These are phyloP conservation scores for Anagyrus pseudococci DNA, from an alignment of 2,888 invertebrate genomes.

Conservation along the genomic window DNA sequence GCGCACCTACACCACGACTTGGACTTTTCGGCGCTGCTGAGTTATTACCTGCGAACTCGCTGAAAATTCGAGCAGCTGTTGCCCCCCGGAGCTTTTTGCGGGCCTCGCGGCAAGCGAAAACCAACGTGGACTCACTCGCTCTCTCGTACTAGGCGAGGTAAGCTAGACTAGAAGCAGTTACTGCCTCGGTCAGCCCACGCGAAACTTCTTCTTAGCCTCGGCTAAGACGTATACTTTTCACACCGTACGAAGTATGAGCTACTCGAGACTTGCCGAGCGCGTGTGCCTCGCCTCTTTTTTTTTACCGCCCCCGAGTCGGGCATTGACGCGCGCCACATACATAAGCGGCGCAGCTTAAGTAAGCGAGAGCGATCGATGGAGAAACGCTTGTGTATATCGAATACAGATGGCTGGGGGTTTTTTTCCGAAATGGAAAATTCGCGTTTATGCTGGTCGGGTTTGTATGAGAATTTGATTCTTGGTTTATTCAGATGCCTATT, in stretches of 20 bases:
- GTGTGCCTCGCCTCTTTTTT: background rate
- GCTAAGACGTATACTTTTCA: slow-evolving; percentile 16
- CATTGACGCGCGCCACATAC: no score
- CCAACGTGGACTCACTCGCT: no score
- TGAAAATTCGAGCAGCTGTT: slow-evolving; percentile 34
- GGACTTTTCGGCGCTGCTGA: slow-evolving; percentile 25
- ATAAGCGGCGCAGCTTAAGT: no score
- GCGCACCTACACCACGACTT: slow-evolving; percentile 11
- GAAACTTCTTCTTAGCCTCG: slow-evolving; percentile 16
- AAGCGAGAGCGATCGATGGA: no score
- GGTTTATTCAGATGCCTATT: no score
- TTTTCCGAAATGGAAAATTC: no score
- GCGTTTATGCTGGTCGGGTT: no score
- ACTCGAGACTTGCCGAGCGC: background rate
- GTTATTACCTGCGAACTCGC: slow-evolving; percentile 39
- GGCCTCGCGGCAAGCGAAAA: background rate
- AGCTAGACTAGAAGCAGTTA: no score
- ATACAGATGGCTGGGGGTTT: no score
- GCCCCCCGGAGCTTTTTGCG: slow-evolving; percentile 11
- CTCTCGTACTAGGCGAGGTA: background rate
- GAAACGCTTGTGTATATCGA: no score
- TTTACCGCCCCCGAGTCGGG: background rate
- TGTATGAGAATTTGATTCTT: no score
- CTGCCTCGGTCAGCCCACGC: background rate
- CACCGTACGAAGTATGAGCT: background rate